These are phyloP conservation scores for Molothrus ater DNA, from an alignment of 2,797 vertebrate species.

Conservation along the genomic window DNA sequence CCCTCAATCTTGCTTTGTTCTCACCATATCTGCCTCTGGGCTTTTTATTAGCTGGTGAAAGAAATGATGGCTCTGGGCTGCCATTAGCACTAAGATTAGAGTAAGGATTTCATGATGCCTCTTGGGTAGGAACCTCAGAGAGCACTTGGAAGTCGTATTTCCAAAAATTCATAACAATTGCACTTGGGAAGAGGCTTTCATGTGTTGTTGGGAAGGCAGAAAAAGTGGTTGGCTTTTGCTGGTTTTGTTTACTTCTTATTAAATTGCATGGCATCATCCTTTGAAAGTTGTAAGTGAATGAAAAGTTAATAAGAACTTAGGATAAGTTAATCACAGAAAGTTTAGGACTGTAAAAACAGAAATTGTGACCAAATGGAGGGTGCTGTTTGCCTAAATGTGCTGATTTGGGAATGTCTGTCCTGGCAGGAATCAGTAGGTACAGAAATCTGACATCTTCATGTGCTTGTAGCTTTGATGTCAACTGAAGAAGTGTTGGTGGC, in stretches of 20 bases:
- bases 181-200: background rate
- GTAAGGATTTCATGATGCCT: background rate
- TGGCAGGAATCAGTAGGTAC: background rate
- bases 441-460: background rate
- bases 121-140: background rate
- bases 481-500: background rate
- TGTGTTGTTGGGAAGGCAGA: background rate
- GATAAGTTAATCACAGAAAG: background rate
- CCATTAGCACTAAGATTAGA: background rate
- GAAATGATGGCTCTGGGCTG: background rate
- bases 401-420: background rate
- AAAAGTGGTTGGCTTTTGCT: background rate
- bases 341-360: background rate
- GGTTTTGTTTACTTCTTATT: background rate
- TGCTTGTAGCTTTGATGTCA: background rate
- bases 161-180: background rate
- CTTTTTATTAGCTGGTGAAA: background rate
- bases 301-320: background rate
- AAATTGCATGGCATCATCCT: background rate
- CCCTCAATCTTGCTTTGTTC: background rate
- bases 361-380: background rate
- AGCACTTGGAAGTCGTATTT: background rate
- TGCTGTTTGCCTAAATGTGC: background rate
- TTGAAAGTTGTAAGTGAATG: background rate
- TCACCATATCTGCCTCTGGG: background rate